Percentiles rank a stretch among this genome's conserved stretches.
These are phyloP conservation scores for Eupithecia vulgata DNA, from an alignment of 2,888 invertebrate genomes.

Conservation along the genomic window DNA sequence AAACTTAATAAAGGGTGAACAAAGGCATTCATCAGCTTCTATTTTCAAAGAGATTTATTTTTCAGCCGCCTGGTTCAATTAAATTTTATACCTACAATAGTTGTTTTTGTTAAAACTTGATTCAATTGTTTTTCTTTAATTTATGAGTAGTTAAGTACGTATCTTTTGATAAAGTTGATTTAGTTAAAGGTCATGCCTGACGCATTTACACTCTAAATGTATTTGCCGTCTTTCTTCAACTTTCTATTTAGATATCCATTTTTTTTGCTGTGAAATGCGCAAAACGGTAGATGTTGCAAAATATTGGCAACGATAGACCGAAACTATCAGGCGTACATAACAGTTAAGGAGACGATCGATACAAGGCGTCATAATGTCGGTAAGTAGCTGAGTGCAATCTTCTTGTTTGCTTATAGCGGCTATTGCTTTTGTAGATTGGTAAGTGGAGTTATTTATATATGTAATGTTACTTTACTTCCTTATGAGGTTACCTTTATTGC, in stretches of 20 bases:
- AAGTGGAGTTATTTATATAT: constrained; percentile 12
- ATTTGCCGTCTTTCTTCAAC: too few relatives aligned
- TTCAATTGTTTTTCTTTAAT: neutral
- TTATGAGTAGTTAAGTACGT: neutral
- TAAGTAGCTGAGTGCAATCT: constrained; percentile 26
- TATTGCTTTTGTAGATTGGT: constrained; percentile 18
- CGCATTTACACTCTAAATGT: neutral
- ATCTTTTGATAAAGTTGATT: neutral
- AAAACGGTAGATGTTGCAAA: neutral
- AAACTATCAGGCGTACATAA: constrained; percentile 39
- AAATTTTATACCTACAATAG: neutral
- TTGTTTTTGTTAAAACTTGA: neutral
- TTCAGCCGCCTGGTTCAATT: neutral
- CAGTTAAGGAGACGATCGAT: constrained; percentile 30
- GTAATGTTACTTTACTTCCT: constrained; percentile 1
- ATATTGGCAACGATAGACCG: neutral
- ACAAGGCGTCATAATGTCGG: constrained; percentile 41
- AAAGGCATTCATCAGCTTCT: neutral
- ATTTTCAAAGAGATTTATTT: neutral
- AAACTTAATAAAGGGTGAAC: neutral
- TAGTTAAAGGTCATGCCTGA: neutral
- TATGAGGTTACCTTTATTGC: neutral
- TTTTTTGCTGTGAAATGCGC: neutral
- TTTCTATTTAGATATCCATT: too few relatives aligned
- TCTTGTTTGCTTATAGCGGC: constrained; percentile 21